phyloP scores from a whole-genome alignment of 1,140 invertebrate species.

The Diploscapter pachys region DNA sequence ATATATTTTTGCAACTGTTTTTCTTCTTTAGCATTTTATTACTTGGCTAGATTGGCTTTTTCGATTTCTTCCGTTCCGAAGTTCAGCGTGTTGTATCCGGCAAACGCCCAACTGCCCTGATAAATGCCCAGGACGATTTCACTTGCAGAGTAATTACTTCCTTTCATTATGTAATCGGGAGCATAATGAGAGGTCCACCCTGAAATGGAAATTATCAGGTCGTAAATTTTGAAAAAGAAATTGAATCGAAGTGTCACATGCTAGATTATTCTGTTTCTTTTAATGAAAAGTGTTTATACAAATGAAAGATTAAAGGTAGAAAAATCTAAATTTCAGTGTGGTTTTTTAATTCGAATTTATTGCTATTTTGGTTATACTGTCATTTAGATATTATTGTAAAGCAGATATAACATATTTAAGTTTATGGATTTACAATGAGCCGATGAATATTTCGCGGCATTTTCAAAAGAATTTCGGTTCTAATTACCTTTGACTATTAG shows the following conservation, averaged over 20 bases:
- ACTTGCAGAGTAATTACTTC: conserved; percentile 10
- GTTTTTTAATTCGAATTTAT: too few species aligned
- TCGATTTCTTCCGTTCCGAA: conserved; percentile 18
- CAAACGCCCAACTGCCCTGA: conserved; percentile 27
- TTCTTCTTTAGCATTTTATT: neutral
- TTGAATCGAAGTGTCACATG: too few species aligned
- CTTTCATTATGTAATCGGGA: neutral
- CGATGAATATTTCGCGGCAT: too few species aligned
- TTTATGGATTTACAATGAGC: too few species aligned
- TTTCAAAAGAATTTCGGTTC: neutral
- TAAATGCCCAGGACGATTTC: conserved; percentile 22
- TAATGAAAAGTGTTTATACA: too few species aligned
- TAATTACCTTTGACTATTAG: conserved; percentile 9
- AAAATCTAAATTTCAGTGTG: too few species aligned
- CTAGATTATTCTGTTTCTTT: too few species aligned
- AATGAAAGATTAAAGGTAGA: too few species aligned
- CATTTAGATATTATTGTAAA: neutral
- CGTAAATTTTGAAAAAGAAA: too few species aligned
- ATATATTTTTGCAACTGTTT: too few species aligned
- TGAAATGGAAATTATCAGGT: neutral
- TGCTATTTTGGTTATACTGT: neutral
- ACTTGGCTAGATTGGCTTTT: neutral
- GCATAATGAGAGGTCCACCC: conserved; percentile 5
- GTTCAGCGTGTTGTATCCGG: conserved; percentile 19
- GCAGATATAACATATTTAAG: too few species aligned